Evolutionary conservation across 2,113 vertebrate genomes (phyloP).

Genomic region (Alouatta palliata): DNA sequence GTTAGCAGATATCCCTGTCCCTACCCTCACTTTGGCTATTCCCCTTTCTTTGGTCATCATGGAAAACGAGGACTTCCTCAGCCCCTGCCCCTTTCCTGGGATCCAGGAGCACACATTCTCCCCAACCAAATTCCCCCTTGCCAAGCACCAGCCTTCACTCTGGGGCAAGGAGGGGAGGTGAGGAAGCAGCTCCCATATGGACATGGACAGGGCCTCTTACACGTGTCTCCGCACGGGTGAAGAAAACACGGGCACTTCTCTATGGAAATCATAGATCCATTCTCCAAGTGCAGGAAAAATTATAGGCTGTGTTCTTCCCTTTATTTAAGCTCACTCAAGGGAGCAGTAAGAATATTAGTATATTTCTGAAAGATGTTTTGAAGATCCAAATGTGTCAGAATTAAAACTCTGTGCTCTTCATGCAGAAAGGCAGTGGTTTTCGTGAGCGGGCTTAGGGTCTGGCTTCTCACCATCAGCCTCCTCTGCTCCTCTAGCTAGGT

Average conservation of each 20-base stretch:
- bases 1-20: rapidly evolving
- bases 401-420: neutral
- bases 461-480: neutral
- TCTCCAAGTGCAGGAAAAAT: neutral
- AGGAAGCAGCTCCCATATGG: neutral
- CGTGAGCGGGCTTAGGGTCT: neutral
- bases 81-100: neutral
- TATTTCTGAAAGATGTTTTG: neutral
- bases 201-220: neutral
- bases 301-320: neutral
- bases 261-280: neutral
- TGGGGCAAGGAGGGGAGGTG: neutral
- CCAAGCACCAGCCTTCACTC: neutral
- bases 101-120: neutral
- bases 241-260: neutral
- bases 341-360: neutral
- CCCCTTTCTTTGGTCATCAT: neutral
- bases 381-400: neutral
- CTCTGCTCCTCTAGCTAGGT: too few relatives aligned
- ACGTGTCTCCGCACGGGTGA: rapidly evolving
- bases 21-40: too few relatives aligned
- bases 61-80: neutral
- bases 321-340: neutral
- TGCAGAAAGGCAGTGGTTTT: neutral
- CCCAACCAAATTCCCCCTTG: neutral